Conservation (phyloP, 2,797 vertebrate genomes). For the Mycteria americana region DNA sequence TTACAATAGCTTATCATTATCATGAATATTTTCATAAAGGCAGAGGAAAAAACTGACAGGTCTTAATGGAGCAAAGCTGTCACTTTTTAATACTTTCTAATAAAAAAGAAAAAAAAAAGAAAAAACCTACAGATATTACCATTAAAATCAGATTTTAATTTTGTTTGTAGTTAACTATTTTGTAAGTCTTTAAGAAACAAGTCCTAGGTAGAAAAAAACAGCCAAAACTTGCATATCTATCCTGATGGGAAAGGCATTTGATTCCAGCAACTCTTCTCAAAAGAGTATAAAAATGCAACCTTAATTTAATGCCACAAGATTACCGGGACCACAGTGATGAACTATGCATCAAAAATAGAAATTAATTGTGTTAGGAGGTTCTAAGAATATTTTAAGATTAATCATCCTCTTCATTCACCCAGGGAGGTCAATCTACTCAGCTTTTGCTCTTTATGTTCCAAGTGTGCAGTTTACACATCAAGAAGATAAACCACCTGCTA, state of each 20-base stretch:
- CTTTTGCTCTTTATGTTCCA: not conserved
- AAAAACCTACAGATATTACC: not conserved
- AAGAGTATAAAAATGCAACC: not conserved
- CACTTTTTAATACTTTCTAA: not conserved
- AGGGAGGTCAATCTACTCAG: not conserved
- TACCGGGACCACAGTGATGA: not conserved
- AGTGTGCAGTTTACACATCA: not conserved
- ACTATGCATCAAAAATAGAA: not conserved
- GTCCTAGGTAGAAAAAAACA: not conserved
- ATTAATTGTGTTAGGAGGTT: not conserved
- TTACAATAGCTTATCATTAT: not conserved
- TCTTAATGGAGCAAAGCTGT: not conserved
- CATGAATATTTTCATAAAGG: not conserved
- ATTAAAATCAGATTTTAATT: not conserved
- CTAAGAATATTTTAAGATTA: slow-evolving; percentile 8
- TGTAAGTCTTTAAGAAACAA: not conserved
- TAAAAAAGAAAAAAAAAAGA: not conserved
- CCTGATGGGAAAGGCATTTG: not conserved
- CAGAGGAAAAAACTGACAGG: not conserved
- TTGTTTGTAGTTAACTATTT: not conserved
- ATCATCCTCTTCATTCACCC: not conserved
- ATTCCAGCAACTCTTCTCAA: not conserved
- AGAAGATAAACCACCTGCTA: not conserved
- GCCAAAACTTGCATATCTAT: not conserved
- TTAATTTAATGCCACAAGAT: not conserved